These are phyloP conservation scores for Archivesica marissinica DNA, from an alignment of 1,140 invertebrate species.

Conservation along the genomic window DNA sequence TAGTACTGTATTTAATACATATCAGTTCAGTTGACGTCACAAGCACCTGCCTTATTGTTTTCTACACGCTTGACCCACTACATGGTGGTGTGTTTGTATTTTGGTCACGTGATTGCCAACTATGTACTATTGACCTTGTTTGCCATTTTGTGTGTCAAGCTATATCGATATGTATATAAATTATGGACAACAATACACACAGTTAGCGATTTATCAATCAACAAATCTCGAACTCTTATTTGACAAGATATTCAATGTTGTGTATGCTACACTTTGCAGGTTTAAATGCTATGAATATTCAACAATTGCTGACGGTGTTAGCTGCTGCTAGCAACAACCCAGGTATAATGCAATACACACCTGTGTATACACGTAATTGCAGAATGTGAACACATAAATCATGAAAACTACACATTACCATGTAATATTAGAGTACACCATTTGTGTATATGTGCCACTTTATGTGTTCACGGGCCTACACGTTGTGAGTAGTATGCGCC, in stretches of 20 bases:
- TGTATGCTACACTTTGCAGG: conserved; percentile 58
- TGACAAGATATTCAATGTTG: background rate
- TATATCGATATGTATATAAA: no score
- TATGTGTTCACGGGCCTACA: conserved; percentile 24
- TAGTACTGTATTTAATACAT: no score
- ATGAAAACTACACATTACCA: background rate
- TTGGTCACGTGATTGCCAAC: no score
- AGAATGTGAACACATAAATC: conserved; percentile 50
- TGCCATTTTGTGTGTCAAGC: no score
- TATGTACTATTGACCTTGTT: no score
- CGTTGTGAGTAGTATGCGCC: conserved; percentile 17
- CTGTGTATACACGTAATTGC: conserved; percentile 9
- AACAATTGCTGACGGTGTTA: conserved; percentile 85
- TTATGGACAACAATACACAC: no score
- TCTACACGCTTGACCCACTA: no score
- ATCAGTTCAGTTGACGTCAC: no score
- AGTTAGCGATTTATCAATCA: no score
- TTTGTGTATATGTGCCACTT: background rate
- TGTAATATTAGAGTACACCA: background rate
- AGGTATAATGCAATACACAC: conserved; percentile 72
- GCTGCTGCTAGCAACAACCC: conserved; percentile 87
- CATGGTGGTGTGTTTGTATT: no score
- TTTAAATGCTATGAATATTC: conserved; percentile 73
- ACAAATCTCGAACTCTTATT: no score
- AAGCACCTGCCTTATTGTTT: no score